Evolutionary conservation across 2,113 vertebrate species (phyloP), one percentile per base, ranked within the genome.

Genomic region (Gallinago undulata): DNA sequence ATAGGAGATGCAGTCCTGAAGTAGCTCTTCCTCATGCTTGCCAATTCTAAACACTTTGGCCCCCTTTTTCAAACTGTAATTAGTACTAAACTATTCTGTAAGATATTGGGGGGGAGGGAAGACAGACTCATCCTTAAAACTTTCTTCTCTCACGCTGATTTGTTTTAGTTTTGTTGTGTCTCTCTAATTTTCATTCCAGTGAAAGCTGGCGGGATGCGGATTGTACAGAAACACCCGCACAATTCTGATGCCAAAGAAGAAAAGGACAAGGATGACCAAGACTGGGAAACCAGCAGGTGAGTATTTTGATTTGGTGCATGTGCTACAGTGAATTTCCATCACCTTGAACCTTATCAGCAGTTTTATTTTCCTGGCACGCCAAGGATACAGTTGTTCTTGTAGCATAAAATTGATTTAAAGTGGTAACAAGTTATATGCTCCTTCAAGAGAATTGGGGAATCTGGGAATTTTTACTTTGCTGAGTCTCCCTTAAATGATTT

Each of bases 151-250:
- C 92, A 10, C 0, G 2, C 13, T 19, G 21, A 23, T 90, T 68
- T 92, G 24, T 60, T 39, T 84, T 62, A 89, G 10, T 16, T 89
- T 80, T 93, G 10, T 90, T 90, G 9, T 74, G 16, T 30, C 28
- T 48, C 6, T 64, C 75, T 39, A 5, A 85, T 81, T 95, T 97
- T 69, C 37, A 2, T 98, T 98, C 27, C 95, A 99, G 99, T 99
- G 60, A 99, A 99, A 97, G 99, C 99, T 64, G 99, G 99, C 28
- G 99, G 99, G 6, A 99, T 99, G 99, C 98, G 99, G 85, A 99
- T 99, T 94, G 99, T 99, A 90, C 99, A 99, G 98, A 99, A 99
- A 94, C 99, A 99, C 92, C 98, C 97, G 0, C 99, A 99, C 92
- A 75, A 97, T 50, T 97, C 92, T 84, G 99, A 99, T 50, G 48